Conservation (phyloP, 2,113 vertebrate genomes). For the Gadus chalcogrammus region DNA sequence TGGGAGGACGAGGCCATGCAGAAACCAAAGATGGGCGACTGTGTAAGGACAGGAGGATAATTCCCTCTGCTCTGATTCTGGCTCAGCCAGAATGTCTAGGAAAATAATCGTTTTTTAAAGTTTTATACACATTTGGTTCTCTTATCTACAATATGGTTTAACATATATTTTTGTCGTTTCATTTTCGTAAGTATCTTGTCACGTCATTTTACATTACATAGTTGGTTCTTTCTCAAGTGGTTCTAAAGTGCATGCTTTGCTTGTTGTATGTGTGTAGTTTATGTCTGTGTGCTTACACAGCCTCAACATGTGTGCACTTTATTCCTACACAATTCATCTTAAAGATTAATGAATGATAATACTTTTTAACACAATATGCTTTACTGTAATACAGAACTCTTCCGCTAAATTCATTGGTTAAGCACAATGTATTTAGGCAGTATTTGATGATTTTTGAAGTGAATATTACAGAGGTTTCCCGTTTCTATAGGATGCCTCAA, state of each 20-base stretch:
- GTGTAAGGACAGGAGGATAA: constrained; percentile 47
- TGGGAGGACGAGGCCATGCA: constrained; percentile 33
- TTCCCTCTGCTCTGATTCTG: constrained; percentile 58
- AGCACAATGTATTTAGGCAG: constrained; percentile 34
- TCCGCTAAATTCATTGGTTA: neutral
- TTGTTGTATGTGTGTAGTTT: constrained; percentile 40
- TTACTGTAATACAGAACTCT: constrained; percentile 30
- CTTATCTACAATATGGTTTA: constrained; percentile 26
- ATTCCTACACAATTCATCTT: constrained; percentile 5
- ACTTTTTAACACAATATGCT: constrained; percentile 26
- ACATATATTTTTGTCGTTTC: constrained; percentile 23
- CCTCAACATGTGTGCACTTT: neutral
- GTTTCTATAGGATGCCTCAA: too few species aligned
- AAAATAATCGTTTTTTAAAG: constrained; percentile 1
- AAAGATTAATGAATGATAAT: constrained; percentile 6
- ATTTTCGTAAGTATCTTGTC: constrained; percentile 9
- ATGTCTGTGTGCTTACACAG: constrained; percentile 31
- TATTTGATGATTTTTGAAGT: constrained; percentile 11
- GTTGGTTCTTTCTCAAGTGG: constrained; percentile 12
- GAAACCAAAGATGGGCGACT: constrained; percentile 17
- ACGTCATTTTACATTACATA: constrained; percentile 2
- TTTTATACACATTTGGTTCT: constrained; percentile 15
- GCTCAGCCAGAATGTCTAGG: constrained; percentile 41
- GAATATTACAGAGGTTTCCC: too few species aligned
- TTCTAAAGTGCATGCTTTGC: constrained; percentile 40